Conservation (phyloP, 2,888 invertebrate species). For the Dasysyrphus tricinctus region DNA sequence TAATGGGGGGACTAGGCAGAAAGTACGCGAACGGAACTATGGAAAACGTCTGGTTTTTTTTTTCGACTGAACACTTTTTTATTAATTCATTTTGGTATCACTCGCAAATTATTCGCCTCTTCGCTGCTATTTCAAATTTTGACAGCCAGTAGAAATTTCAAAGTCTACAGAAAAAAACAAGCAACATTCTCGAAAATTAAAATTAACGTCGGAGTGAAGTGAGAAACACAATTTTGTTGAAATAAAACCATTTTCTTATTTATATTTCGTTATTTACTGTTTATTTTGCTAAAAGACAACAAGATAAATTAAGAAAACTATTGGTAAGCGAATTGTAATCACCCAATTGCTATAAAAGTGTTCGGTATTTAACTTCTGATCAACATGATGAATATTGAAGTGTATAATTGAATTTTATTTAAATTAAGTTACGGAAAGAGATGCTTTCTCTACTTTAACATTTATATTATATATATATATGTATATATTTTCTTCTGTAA, state of each 20-base stretch:
- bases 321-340: background rate
- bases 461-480: no score
- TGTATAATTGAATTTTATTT: background rate
- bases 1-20: no score
- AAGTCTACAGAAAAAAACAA: slow-evolving; percentile 55
- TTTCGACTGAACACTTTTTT: background rate
- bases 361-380: background rate
- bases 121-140: slow-evolving; percentile 63
- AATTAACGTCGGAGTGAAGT: slow-evolving; percentile 11
- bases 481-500: background rate
- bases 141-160: slow-evolving; percentile 68
- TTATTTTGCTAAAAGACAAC: background rate
- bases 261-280: slow-evolving; percentile 65
- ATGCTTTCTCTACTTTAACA: background rate
- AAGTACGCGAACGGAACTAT: no score
- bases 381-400: background rate
- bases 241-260: slow-evolving; percentile 23
- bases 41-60: background rate
- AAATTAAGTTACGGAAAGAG: background rate
- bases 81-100: slow-evolving; percentile 45
- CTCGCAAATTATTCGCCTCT: background rate
- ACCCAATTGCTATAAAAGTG: no score
- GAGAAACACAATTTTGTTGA: background rate
- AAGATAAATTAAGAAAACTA: background rate
- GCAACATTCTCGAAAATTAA: slow-evolving; percentile 35